Percentiles rank a stretch among this genome's conserved stretches.
phyloP scores from a whole-genome alignment of 2,888 invertebrate species.

The Trimorus sp. region DNA sequence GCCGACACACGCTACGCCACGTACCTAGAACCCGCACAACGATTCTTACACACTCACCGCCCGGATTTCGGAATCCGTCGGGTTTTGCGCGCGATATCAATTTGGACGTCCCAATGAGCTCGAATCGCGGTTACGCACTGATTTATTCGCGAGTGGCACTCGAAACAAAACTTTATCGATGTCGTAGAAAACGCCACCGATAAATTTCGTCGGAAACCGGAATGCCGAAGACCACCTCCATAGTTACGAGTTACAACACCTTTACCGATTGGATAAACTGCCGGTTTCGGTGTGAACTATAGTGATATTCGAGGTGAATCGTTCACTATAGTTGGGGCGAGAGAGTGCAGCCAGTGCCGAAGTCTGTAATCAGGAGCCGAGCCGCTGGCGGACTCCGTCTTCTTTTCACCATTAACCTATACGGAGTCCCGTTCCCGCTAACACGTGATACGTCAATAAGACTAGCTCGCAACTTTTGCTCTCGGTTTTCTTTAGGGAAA shows the following conservation, averaged over 20 bases:
- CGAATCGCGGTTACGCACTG: conserved; percentile 23
- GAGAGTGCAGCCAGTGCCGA: conserved; percentile 79
- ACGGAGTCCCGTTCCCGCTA: conserved; percentile 71
- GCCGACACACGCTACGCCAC: conserved; percentile 77
- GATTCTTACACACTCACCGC: background rate
- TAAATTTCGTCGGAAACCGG: conserved; percentile 78
- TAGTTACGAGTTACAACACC: conserved; percentile 77
- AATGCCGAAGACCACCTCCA: conserved; percentile 76
- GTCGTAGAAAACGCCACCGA: conserved; percentile 73
- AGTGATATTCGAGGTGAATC: conserved; percentile 71
- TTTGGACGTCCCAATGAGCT: conserved; percentile 30
- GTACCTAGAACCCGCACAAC: conserved; percentile 46
- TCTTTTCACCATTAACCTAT: conserved; percentile 79
- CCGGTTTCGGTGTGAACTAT: conserved; percentile 75
- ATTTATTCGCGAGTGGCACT: conserved; percentile 49
- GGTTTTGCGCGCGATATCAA: background rate
- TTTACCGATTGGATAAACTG: conserved; percentile 76
- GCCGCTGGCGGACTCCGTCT: conserved; percentile 68
- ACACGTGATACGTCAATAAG: conserved; percentile 70
- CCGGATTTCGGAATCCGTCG: no score
- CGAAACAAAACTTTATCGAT: conserved; percentile 56
- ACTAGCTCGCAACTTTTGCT: conserved; percentile 6
- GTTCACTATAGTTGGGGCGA: conserved; percentile 77
- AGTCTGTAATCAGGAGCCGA: conserved; percentile 80
- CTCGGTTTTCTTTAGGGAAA: background rate